These are phyloP conservation scores for Leptinotarsa defecta DNA, from an alignment of 1,140 invertebrate species.

Conservation along the genomic window DNA sequence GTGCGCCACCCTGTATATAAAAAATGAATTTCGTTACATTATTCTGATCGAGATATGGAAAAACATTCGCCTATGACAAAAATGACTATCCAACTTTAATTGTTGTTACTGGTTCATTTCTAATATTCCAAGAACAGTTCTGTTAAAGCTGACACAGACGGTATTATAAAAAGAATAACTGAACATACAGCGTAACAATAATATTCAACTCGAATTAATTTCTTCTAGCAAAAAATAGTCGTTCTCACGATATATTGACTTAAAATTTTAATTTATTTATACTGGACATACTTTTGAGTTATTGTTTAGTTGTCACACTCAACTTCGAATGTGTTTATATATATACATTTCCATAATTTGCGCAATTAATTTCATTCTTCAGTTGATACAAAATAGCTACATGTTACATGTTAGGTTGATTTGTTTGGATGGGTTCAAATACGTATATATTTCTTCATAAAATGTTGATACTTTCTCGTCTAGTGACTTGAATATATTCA, in stretches of 20 bases:
- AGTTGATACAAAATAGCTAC: conserved; percentile 12
- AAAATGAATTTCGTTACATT: too few relatives aligned
- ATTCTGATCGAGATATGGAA: too few relatives aligned
- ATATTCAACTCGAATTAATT: conserved; percentile 8
- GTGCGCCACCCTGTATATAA: too few relatives aligned
- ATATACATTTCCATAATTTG: not conserved
- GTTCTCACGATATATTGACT: conserved; percentile 22
- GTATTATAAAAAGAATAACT: conserved; percentile 12
- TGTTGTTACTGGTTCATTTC: not conserved
- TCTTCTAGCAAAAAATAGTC: conserved; percentile 27
- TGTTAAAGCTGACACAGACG: conserved; percentile 18
- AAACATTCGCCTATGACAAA: not conserved
- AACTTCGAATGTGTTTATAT: conserved; percentile 28
- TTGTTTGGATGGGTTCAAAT: not conserved
- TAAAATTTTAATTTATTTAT: conserved; percentile 11
- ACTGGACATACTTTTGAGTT: conserved; percentile 31
- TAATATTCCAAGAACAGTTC: conserved; percentile 20
- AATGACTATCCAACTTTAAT: not conserved
- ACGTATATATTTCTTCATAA: too few relatives aligned
- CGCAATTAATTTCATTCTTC: not conserved
- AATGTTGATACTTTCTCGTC: too few relatives aligned
- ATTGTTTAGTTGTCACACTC: conserved; percentile 39
- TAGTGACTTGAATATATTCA: not conserved
- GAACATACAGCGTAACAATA: conserved; percentile 7
- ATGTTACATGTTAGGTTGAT: not conserved